Evolutionary conservation across 2,797 vertebrate species (phyloP).

Genomic region (Hylomyscus alleni): DNA sequence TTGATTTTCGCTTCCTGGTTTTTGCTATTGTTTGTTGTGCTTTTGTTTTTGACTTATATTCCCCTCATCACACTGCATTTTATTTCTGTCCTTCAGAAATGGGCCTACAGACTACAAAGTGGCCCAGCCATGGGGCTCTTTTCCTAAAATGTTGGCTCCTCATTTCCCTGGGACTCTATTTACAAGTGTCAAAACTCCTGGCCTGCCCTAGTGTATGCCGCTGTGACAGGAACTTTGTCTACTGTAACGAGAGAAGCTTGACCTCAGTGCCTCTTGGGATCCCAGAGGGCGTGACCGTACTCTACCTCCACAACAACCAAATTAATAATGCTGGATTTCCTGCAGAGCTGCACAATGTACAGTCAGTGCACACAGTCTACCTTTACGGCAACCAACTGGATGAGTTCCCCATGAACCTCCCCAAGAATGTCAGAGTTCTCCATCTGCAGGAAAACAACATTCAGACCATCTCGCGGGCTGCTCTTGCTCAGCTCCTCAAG

Average conservation of each 20-base stretch:
- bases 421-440: constrained; percentile 95
- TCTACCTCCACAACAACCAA: constrained; percentile 99
- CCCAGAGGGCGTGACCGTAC: constrained; percentile 96
- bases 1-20: constrained; percentile 80
- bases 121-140: constrained; percentile 94
- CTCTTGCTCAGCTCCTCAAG: constrained; percentile 94
- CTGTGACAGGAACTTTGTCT: constrained; percentile 97
- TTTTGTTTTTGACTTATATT: constrained; percentile 79
- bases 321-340: constrained; percentile 98
- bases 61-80: constrained; percentile 76
- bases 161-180: constrained; percentile 93
- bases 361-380: constrained; percentile 96
- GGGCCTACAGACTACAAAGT: constrained; percentile 93
- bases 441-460: constrained; percentile 99
- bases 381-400: constrained; percentile 97
- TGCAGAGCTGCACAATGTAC: constrained; percentile 94
- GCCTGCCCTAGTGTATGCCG: constrained; percentile 96
- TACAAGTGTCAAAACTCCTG: constrained; percentile 91
- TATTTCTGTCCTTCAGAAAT: constrained; percentile 91
- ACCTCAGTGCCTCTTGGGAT: constrained; percentile 98
- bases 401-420: constrained; percentile 97
- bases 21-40: constrained; percentile 59
- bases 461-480: constrained; percentile 95
- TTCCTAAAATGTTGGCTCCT: constrained; percentile 95
- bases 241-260: constrained; percentile 98